Evolutionary conservation across 2,113 vertebrate species (phyloP).

Genomic region (Cinclus mexicanus): DNA sequence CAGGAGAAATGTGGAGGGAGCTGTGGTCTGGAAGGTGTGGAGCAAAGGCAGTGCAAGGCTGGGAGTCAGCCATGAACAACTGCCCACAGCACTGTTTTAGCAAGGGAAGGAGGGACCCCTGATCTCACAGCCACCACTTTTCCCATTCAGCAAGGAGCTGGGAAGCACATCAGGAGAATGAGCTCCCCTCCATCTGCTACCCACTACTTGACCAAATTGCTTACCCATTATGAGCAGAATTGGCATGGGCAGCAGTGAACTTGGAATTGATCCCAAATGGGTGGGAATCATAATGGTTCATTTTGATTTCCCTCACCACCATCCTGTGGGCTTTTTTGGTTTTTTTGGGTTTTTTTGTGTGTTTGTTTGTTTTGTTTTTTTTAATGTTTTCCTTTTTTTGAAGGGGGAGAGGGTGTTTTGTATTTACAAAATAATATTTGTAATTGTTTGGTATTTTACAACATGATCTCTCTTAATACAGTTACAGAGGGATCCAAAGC

Average conservation of each 20-base stretch:
- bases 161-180: background rate
- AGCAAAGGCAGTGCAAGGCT: background rate
- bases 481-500: background rate
- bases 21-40: background rate
- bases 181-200: background rate
- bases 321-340: background rate
- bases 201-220: background rate
- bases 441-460: background rate
- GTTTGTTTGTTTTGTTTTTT: background rate
- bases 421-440: background rate
- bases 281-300: background rate
- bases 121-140: background rate
- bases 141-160: background rate
- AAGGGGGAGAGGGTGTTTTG: background rate
- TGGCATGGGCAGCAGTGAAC: background rate
- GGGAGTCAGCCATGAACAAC: accelerated
- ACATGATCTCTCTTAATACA: background rate
- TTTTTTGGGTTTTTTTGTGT: background rate
- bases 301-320: background rate
- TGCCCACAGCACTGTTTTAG: background rate
- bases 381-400: background rate
- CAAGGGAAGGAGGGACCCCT: background rate
- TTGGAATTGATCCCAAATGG: background rate
- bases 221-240: background rate
- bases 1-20: background rate